Evolutionary conservation across 2,113 vertebrate species (phyloP), one percentile per base, ranked within the genome.

Genomic region (Tiliqua scincoides): DNA sequence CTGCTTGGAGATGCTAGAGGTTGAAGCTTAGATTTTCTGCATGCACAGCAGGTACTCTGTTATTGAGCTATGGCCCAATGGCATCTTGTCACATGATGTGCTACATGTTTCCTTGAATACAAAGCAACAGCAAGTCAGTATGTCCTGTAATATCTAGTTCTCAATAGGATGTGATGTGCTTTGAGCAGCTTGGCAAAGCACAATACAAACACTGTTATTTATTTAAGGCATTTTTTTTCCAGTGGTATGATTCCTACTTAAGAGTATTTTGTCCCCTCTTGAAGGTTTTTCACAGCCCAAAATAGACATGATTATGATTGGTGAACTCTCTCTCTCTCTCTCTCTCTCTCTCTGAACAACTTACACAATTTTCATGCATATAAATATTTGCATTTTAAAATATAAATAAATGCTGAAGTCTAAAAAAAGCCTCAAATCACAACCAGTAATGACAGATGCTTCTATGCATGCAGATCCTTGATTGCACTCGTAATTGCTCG

Each of bases 321-420:
- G 43, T 25, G 59, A 11, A 48, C 62, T 48, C 62, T 63, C 30
- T 30, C 27, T 11, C 71, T 59, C 27, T 35, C 12, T 57, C 18
- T 59, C 7, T 48, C 70, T 62, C 72, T 77, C 77, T 68, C 70
- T 83, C 52, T 83, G 20, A n/a, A 78, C 68, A 89, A 57, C 21
- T 62, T 30, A 65, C 32, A 9, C 35, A 62, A 86, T 78, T 73
- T 89, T 40, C 79, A 86, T 40, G 62, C 35, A 14, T 27, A 72
- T 82, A 77, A 82, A 78, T 78, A 67, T 83, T 89, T 89, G 88
- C 84, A 89, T 85, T 73, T 83, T 76, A 83, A 89, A 77, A 73
- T 71, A 18, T 68, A 87, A 83, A 82, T 87, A 68, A 61, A 77
- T 76, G 30, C 35, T 25, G 30, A 68, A 77, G 65, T 54, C 80